Percentiles rank a stretch among this genome's conserved stretches.
Evolutionary conservation across 2,888 invertebrate species (phyloP).

Genomic region (Drosophila heteroneura): DNA sequence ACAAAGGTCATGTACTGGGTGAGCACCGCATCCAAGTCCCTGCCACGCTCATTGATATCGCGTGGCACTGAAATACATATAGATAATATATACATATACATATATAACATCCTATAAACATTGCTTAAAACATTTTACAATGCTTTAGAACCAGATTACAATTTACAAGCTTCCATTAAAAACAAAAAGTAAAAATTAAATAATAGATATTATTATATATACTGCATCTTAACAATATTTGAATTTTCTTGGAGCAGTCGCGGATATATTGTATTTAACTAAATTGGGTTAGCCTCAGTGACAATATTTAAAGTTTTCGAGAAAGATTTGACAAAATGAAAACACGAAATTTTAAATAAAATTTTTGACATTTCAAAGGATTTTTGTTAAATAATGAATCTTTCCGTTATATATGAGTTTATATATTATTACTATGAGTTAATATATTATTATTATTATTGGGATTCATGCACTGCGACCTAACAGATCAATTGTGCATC

Average conservation of each 20-base stretch:
- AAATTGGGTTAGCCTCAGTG: not conserved
- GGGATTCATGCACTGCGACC: not conserved
- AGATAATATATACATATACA: not conserved
- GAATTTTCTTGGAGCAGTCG: no score
- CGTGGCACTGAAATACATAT: constrained; percentile 91
- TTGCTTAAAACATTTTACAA: no score
- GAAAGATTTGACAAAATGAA: not conserved
- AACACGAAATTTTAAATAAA: not conserved
- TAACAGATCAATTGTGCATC: no score
- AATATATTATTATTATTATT: not conserved
- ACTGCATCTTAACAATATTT: no score
- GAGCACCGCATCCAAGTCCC: constrained; percentile 97
- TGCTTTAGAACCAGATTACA: no score
- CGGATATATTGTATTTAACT: no score
- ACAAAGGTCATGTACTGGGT: constrained; percentile 99
- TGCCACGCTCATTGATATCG: constrained; percentile 97
- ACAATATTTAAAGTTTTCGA: not conserved
- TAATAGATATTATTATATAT: no score
- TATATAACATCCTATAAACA: no score
- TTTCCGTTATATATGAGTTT: not conserved
- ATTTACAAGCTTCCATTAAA: no score
- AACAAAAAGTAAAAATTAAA: no score
- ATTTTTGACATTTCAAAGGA: not conserved
- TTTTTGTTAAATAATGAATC: not conserved
- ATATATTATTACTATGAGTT: not conserved